These are phyloP conservation scores for Chironomus striatipennis DNA, from an alignment of 1,140 invertebrate genomes.

Conservation along the genomic window DNA sequence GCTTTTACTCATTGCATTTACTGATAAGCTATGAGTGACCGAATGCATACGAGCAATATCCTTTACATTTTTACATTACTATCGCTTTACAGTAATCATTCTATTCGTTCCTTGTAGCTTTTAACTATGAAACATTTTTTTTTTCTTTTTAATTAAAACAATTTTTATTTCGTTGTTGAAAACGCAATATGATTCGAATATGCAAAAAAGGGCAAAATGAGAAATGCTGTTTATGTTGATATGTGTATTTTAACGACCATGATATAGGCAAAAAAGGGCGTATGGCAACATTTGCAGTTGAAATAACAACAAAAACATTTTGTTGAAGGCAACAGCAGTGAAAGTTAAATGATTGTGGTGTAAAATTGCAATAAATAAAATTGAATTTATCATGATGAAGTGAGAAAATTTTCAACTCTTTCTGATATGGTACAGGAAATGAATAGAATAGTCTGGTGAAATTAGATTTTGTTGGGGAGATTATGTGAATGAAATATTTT, in stretches of 20 bases:
- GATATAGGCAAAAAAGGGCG: neutral
- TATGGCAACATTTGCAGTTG: neutral
- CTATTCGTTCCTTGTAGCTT: no score
- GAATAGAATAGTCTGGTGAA: no score
- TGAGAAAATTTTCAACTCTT: neutral
- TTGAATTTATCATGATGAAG: neutral
- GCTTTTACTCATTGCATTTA: neutral
- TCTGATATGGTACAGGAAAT: no score
- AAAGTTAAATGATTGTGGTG: neutral
- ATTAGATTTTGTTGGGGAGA: no score
- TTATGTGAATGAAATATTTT: no score
- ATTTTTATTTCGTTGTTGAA: neutral
- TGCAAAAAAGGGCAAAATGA: neutral
- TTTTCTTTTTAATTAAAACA: neutral
- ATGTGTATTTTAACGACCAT: neutral
- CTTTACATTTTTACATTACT: constrained; percentile 4
- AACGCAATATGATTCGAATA: neutral
- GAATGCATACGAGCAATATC: neutral
- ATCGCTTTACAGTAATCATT: neutral
- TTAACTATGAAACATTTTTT: neutral
- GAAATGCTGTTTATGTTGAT: neutral
- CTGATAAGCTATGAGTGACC: neutral
- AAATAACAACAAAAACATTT: neutral
- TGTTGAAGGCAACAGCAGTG: neutral
- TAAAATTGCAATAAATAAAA: neutral